Evolutionary conservation across 2,888 invertebrate species (phyloP).

Genomic region (Yponomeuta plumbellus): DNA sequence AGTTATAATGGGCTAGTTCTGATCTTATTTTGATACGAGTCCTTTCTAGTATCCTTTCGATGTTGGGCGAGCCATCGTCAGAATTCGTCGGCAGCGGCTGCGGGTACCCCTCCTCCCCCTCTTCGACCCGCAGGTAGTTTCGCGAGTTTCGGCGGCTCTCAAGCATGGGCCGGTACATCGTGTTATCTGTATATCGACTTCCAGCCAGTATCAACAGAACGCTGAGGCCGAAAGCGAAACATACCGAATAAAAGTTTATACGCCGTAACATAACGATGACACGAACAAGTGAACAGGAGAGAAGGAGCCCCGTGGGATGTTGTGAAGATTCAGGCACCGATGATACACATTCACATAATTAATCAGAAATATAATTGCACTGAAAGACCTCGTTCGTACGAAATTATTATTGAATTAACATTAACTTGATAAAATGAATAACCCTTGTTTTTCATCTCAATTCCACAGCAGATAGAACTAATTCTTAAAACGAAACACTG

Average conservation of each 20-base stretch:
- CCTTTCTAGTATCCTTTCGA: slow-evolving; percentile 57
- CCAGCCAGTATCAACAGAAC: slow-evolving; percentile 71
- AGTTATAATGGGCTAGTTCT: slow-evolving; percentile 60
- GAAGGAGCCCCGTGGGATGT: slow-evolving; percentile 25
- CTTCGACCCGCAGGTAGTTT: slow-evolving; percentile 79
- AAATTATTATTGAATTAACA: not conserved
- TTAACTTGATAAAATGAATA: not conserved
- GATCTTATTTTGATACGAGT: slow-evolving; percentile 51
- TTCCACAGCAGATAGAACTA: not conserved
- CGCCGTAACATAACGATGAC: slow-evolving; percentile 68
- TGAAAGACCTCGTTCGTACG: not conserved
- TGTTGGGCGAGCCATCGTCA: slow-evolving; percentile 52
- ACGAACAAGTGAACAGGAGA: slow-evolving; percentile 38
- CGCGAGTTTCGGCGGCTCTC: slow-evolving; percentile 62
- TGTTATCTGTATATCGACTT: slow-evolving; percentile 74
- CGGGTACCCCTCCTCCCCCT: slow-evolving; percentile 46
- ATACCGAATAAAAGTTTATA: slow-evolving; percentile 72
- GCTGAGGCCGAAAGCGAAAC: slow-evolving; percentile 72
- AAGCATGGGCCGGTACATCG: slow-evolving; percentile 62
- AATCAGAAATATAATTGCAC: slow-evolving; percentile 41
- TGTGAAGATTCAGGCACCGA: slow-evolving; percentile 44
- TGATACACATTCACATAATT: slow-evolving; percentile 54
- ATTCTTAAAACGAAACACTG: not conserved
- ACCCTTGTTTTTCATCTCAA: not conserved
- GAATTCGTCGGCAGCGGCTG: slow-evolving; percentile 55